A percentile compares a stretch with the other conserved stretches of the same genome.
phyloP scores from a whole-genome alignment of 1,140 invertebrate species.

The Pararge aegeria region DNA sequence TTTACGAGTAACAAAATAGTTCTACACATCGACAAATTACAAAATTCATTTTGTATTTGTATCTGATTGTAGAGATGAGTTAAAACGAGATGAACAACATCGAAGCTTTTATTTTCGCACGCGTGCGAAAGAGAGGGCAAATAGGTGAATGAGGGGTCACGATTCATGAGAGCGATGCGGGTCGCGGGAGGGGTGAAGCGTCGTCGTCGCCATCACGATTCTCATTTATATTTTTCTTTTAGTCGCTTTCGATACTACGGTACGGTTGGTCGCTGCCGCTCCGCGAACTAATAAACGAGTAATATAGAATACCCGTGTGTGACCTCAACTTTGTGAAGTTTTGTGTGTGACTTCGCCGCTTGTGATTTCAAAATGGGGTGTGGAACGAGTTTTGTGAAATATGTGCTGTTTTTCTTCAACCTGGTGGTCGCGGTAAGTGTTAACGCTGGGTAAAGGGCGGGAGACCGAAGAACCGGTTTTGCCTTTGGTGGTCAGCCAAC shows the following conservation, averaged over 20 bases:
- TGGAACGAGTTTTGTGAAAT: slow-evolving; percentile 89
- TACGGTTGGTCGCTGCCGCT: slow-evolving; percentile 27
- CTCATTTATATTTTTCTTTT: slow-evolving; percentile 57
- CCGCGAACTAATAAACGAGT: slow-evolving; percentile 42
- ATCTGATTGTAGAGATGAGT: slow-evolving; percentile 36
- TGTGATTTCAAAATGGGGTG: slow-evolving; percentile 81
- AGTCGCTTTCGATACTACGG: slow-evolving; percentile 55
- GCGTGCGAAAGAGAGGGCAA: slow-evolving; percentile 44
- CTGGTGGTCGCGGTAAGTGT: slow-evolving; percentile 91
- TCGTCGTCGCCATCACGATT: slow-evolving; percentile 68
- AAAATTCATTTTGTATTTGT: background rate
- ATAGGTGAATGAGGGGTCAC: slow-evolving; percentile 69
- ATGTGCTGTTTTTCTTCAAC: slow-evolving; percentile 91
- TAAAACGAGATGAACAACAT: slow-evolving; percentile 34
- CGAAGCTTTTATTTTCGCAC: background rate
- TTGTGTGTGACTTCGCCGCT: slow-evolving; percentile 49
- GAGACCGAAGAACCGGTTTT: slow-evolving; percentile 71
- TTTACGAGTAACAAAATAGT: no score
- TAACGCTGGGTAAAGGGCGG: slow-evolving; percentile 47
- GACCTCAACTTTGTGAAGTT: slow-evolving; percentile 57
- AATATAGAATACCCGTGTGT: slow-evolving; percentile 51
- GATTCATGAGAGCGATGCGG: slow-evolving; percentile 50
- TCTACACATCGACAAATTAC: no score
- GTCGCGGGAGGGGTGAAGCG: slow-evolving; percentile 41
- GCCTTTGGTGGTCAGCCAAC: slow-evolving; percentile 54